Conservation (phyloP, 2,113 vertebrate genomes). For the Danionella cerebrum region DNA sequence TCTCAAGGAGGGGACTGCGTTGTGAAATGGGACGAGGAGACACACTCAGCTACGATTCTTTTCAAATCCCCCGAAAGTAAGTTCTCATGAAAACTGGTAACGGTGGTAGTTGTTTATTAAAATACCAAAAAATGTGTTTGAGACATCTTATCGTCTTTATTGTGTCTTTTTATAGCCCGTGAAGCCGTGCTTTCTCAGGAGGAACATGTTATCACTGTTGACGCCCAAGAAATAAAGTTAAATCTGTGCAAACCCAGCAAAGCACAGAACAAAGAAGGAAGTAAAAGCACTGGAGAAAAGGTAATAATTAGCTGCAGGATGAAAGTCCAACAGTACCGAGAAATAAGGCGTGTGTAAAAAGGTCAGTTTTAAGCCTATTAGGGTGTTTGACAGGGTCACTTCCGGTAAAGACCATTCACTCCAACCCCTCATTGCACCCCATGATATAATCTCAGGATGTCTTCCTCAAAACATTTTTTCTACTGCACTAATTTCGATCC, state of each 20-base stretch:
- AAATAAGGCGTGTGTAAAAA: no score
- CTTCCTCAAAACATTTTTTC: no score
- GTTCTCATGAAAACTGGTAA: no score
- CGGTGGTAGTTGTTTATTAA: no score
- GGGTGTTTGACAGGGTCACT: no score
- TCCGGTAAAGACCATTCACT: no score
- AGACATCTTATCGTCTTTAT: background rate
- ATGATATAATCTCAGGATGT: no score
- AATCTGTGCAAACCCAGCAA: conserved; percentile 2
- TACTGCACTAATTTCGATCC: no score
- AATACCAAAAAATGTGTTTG: background rate
- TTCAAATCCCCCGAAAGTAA: conserved; percentile 62
- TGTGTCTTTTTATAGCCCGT: conserved; percentile 58
- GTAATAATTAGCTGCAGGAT: background rate
- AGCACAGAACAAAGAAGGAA: background rate
- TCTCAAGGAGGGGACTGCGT: conserved; percentile 76
- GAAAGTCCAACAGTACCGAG: no score
- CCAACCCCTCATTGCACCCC: no score
- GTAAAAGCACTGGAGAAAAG: background rate
- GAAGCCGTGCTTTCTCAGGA: conserved; percentile 62
- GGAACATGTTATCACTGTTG: conserved; percentile 59
- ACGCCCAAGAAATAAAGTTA: conserved; percentile 51
- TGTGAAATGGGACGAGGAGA: conserved; percentile 36
- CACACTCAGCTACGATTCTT: conserved; percentile 46
- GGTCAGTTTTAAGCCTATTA: no score